Evolutionary conservation across 2,113 vertebrate species (phyloP).

Genomic region (Nesoenas mayeri): DNA sequence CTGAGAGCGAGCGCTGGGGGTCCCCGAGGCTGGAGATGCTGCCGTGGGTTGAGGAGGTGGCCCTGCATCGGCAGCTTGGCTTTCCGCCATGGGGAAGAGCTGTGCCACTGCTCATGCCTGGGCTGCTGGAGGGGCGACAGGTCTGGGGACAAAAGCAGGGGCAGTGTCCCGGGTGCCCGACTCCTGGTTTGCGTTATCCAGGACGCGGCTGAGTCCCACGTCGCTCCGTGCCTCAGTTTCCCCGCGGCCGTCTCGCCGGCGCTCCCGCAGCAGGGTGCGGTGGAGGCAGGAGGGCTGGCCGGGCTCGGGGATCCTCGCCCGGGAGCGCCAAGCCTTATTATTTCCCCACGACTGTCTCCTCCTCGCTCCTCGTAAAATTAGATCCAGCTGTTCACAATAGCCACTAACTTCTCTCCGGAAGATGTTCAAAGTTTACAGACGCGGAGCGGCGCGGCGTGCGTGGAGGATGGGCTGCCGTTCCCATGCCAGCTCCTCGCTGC

Average conservation of each 20-base stretch:
- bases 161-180: fast-evolving
- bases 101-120: fast-evolving
- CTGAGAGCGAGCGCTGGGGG: fast-evolving
- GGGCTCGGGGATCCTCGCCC: conserved; percentile 49
- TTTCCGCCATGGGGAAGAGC: not conserved
- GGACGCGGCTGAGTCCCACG: fast-evolving
- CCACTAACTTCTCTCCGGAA: conserved; percentile 70
- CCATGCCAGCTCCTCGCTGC: conserved; percentile 62
- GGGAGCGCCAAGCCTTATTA: conserved; percentile 53
- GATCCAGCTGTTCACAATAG: conserved; percentile 74
- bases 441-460: conserved; percentile 34
- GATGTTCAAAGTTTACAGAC: conserved; percentile 69
- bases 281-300: conserved; percentile 21
- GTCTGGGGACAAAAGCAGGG: fast-evolving
- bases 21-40: too few relatives aligned
- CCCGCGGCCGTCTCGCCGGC: not conserved
- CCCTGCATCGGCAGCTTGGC: fast-evolving
- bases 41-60: not conserved
- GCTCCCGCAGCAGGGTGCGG: not conserved
- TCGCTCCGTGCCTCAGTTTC: conserved; percentile 12
- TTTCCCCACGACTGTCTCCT: conserved; percentile 71
- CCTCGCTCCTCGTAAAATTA: conserved; percentile 69
- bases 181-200: fast-evolving
- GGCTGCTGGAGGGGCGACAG: not conserved
- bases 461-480: conserved; percentile 70